These are phyloP conservation scores for Copidosoma floridanum DNA, from an alignment of 1,140 invertebrate genomes.

Conservation along the genomic window DNA sequence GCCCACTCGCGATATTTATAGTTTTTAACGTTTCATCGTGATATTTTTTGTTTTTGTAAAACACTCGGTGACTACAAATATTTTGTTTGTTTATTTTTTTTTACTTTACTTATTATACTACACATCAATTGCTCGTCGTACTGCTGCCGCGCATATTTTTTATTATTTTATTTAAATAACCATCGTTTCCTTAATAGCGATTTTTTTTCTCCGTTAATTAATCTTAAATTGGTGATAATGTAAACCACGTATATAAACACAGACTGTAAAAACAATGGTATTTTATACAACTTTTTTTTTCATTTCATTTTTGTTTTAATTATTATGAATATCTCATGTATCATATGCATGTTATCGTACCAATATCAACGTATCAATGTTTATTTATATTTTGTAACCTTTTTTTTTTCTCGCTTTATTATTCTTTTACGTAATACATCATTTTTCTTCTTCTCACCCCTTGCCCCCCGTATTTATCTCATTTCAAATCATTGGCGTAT, in stretches of 20 bases:
- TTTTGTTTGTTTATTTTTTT: too few species aligned
- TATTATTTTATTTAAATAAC: too few species aligned
- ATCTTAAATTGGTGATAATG: constrained; percentile 49
- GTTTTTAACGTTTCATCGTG: constrained; percentile 26
- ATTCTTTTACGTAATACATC: background rate
- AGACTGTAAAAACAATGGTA: constrained; percentile 53
- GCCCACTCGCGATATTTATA: too few species aligned
- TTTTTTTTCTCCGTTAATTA: constrained; percentile 33
- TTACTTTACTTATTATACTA: constrained; percentile 42
- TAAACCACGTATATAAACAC: constrained; percentile 59
- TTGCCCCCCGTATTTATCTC: background rate
- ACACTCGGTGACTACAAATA: constrained; percentile 31
- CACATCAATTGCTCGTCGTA: constrained; percentile 40
- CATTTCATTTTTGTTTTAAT: constrained; percentile 21
- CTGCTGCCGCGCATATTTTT: constrained; percentile 33
- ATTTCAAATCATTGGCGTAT: constrained; percentile 4
- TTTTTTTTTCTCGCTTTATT: background rate
- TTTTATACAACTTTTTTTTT: constrained; percentile 49
- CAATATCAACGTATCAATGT: too few species aligned
- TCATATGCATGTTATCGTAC: too few species aligned
- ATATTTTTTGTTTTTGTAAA: constrained; percentile 33
- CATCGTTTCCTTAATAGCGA: constrained; percentile 5
- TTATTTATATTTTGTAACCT: too few species aligned
- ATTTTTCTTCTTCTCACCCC: background rate
- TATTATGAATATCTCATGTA: too few species aligned